Evolutionary conservation across 2,113 vertebrate species (phyloP).

Genomic region (Dicerorhinus sumatrensis): DNA sequence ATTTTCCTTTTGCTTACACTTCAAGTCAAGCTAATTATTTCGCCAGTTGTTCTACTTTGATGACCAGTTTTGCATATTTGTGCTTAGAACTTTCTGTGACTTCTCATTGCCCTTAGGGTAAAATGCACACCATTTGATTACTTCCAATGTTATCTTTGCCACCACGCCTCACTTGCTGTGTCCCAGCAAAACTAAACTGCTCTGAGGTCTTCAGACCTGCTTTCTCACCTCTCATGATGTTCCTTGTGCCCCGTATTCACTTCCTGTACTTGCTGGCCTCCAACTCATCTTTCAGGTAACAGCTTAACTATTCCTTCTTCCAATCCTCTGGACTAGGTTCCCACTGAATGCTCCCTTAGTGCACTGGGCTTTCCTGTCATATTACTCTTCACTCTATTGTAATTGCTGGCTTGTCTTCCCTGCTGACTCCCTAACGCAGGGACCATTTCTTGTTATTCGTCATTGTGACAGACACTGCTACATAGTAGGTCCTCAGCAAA

Average conservation of each 20-base stretch:
- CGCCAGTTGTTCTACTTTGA: neutral
- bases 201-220: neutral
- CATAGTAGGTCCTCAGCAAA: neutral
- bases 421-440: neutral
- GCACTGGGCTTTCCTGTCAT: neutral
- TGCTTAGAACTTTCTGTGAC: neutral
- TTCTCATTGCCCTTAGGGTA: neutral
- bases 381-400: neutral
- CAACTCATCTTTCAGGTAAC: neutral
- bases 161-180: neutral
- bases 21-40: constrained; percentile 52
- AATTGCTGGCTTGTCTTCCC: neutral
- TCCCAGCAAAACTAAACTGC: neutral
- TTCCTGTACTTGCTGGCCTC: neutral
- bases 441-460: neutral
- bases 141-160: neutral
- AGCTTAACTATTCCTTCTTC: neutral
- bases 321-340: neutral
- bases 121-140: neutral
- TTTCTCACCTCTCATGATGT: neutral
- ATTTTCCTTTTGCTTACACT: constrained; percentile 23
- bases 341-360: no score
- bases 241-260: neutral
- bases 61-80: neutral
- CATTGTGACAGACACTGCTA: neutral